Conservation (phyloP, 1,140 invertebrate genomes). For the Drosophila aff. region DNA sequence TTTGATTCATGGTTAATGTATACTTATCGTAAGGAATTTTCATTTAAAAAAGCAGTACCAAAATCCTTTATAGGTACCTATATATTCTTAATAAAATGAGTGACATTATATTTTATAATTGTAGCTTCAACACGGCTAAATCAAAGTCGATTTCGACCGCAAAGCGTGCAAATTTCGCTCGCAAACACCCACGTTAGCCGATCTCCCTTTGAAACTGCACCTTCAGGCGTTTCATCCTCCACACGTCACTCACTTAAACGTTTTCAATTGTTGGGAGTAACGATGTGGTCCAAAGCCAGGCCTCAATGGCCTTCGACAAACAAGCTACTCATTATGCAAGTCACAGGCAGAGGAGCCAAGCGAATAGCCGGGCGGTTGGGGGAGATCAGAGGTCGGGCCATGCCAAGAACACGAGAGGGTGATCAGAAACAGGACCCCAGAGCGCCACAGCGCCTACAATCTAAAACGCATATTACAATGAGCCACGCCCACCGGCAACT, state of each 20-base stretch:
- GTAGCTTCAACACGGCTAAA: neutral
- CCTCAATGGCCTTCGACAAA: constrained; percentile 48
- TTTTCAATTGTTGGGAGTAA: constrained; percentile 38
- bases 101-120: too few relatives aligned
- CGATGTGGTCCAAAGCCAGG: constrained; percentile 11
- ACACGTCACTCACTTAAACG: constrained; percentile 22
- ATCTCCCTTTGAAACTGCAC: constrained; percentile 7
- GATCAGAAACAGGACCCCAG: neutral
- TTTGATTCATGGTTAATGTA: neutral
- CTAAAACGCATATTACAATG: constrained; percentile 74
- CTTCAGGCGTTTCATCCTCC: neutral
- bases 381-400: constrained; percentile 1
- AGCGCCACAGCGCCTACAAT: constrained; percentile 27
- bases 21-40: too few relatives aligned
- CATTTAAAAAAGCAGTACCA: neutral
- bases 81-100: too few relatives aligned
- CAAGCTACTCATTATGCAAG: constrained; percentile 78
- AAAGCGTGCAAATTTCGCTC: neutral
- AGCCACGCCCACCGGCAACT: constrained; percentile 59
- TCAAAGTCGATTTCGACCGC: neutral
- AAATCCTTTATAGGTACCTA: too few relatives aligned
- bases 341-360: constrained; percentile 51
- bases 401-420: constrained; percentile 21
- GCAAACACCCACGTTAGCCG: neutral
- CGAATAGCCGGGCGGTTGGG: neutral